Base-by-base conservation (phyloP, 2,113 vertebrate genomes). In the Microcebus murinus region DNA sequence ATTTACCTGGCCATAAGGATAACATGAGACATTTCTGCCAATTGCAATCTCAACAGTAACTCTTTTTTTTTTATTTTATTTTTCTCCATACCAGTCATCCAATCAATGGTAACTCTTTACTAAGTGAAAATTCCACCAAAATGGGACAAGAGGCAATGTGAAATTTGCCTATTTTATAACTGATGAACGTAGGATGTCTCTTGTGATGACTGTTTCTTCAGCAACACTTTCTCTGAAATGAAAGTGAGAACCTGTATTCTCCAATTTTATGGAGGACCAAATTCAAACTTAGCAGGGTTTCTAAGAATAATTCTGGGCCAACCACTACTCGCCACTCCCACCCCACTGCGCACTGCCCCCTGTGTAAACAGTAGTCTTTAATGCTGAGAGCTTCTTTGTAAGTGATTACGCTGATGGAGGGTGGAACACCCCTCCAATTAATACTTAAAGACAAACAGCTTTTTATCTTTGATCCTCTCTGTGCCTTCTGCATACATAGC, bases 291-390 rank as follows among this genome's bases (percentile, higher is more conserved):
- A 55, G 5, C 50, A 23, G 67, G 31, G 63, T 3, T 23, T 48
- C 57, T 67, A 52, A n/a, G 68, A 36, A 18, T 36, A 6, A 14
- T 34, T 31, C 4, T 2, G 23, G 6, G 31, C 36, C 45, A 31
- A 29, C 12, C 52, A 1, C 31, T 8, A 0, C 9, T 55, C 52
- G 0, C 1, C 1, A 34, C 11, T 23, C 3, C 9, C 4, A 1
- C 21, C 1, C 27, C 14, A 27, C 50, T 6, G 1, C 6, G 21
- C 4, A 12, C 17, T 23, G 7, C 52, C 4, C 4, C 52, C 52
- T 55, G 17, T 10, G 31, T 17, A 11, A 17, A 29, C 50, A 2
- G 21, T 4, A 29, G n/a, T 1, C 80, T 76, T 55, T 11, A 29
- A 42, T 4, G 55, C 59, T 18, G 21, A 82, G 39, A 14, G 1